These are phyloP conservation scores for Drosophila yakuba DNA, from an alignment of 1,140 invertebrate genomes.

Conservation along the genomic window DNA sequence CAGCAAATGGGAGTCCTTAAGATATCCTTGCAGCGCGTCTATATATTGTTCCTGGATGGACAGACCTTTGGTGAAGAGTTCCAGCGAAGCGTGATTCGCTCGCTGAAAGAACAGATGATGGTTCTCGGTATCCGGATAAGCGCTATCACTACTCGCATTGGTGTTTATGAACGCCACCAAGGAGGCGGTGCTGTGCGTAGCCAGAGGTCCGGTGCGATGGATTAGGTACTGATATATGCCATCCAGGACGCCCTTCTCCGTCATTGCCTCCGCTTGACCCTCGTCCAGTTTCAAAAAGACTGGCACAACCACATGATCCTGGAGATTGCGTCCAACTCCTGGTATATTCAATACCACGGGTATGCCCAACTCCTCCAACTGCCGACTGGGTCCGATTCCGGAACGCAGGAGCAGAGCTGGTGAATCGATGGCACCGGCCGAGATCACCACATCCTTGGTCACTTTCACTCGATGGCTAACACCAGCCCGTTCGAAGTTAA, in stretches of 20 bases:
- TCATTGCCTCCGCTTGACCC: constrained; percentile 36
- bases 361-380: constrained; percentile 85
- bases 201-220: constrained; percentile 85
- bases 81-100: constrained; percentile 34
- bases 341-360: constrained; percentile 84
- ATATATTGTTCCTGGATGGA: constrained; percentile 51
- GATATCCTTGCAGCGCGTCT: constrained; percentile 12
- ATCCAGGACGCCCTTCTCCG: constrained; percentile 33
- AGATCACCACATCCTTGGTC: constrained; percentile 86
- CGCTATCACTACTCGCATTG: constrained; percentile 29
- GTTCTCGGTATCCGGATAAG: constrained; percentile 78
- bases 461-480: constrained; percentile 67
- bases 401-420: constrained; percentile 86
- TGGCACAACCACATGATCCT: constrained; percentile 85
- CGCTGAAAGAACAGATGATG: constrained; percentile 62
- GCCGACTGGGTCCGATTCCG: constrained; percentile 85
- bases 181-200: constrained; percentile 84
- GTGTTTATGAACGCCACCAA: constrained; percentile 65
- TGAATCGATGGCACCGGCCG: constrained; percentile 86
- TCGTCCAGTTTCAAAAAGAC: constrained; percentile 60
- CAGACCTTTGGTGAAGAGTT: constrained; percentile 37
- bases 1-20: constrained; percentile 44
- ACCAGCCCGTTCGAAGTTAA: constrained; percentile 78
- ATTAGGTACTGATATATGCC: constrained; percentile 60
- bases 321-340: constrained; percentile 88